Conservation (phyloP, 2,113 vertebrate species). For the Paradoxurus hermaphroditus region DNA sequence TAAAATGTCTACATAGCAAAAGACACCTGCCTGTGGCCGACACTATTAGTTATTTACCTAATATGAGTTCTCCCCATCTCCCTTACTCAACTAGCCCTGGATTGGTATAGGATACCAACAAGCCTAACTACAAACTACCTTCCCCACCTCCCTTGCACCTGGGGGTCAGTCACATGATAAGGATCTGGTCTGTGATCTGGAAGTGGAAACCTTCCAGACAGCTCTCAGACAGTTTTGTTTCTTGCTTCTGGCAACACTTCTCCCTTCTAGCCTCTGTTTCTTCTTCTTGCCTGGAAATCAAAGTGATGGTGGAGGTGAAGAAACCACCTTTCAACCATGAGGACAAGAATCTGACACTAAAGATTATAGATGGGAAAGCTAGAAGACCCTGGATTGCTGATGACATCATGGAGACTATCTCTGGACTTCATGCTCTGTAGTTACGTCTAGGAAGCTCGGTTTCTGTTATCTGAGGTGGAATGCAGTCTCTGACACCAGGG, state of each 20-base stretch:
- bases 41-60: not conserved
- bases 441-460: not conserved
- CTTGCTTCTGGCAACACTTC: not conserved
- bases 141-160: not conserved
- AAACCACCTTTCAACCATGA: not conserved
- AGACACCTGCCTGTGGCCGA: not conserved
- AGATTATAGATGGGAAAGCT: not conserved
- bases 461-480: not conserved
- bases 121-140: not conserved
- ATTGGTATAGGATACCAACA: not conserved
- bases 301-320: not conserved
- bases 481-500: not conserved
- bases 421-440: not conserved
- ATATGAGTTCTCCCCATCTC: not conserved
- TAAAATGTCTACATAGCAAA: not conserved
- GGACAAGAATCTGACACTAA: not conserved
- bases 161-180: fast-evolving
- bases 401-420: not conserved
- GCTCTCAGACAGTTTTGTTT: not conserved
- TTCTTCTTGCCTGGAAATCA: not conserved
- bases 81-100: not conserved
- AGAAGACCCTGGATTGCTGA: not conserved
- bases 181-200: not conserved
- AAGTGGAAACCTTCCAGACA: not conserved
- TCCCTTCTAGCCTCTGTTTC: not conserved